These are phyloP conservation scores for Parthenolecanium corni DNA, from an alignment of 2,888 invertebrate species.

Conservation along the genomic window DNA sequence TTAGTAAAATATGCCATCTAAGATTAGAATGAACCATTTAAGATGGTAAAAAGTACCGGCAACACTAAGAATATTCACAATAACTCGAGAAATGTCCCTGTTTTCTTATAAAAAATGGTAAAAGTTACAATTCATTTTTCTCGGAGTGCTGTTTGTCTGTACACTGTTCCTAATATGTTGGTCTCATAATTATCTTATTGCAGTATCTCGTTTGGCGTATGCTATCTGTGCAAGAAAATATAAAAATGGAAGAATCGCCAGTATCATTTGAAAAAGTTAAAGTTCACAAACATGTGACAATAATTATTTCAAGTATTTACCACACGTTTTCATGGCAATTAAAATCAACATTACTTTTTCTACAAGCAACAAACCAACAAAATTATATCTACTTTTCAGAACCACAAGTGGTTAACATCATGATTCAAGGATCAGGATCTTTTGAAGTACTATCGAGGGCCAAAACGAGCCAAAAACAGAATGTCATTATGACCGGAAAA, in stretches of 20 bases:
- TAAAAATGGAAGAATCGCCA: conserved; percentile 54
- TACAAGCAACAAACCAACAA: too few relatives aligned
- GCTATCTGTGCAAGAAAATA: conserved; percentile 53
- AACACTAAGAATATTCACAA: too few relatives aligned
- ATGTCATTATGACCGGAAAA: conserved; percentile 56
- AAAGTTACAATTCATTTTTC: too few relatives aligned
- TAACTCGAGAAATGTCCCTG: too few relatives aligned
- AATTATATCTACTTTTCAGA: conserved; percentile 2
- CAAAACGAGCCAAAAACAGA: conserved; percentile 42
- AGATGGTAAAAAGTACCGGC: too few relatives aligned
- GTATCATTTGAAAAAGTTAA: conserved; percentile 74
- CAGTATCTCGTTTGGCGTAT: conserved; percentile 61
- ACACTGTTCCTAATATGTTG: too few relatives aligned
- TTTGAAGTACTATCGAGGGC: conserved; percentile 45
- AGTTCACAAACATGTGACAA: conserved; percentile 68
- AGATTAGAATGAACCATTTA: too few relatives aligned
- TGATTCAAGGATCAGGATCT: conserved; percentile 49
- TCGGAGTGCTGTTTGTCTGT: too few relatives aligned
- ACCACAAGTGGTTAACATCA: conserved; percentile 40
- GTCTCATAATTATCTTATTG: not conserved
- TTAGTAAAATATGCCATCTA: too few relatives aligned
- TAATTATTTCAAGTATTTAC: conserved; percentile 54
- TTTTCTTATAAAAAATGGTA: too few relatives aligned
- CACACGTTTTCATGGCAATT: not conserved
- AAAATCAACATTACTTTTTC: too few relatives aligned